Evolutionary conservation across 2,113 vertebrate genomes (phyloP).

Genomic region (Scomber scombrus): DNA sequence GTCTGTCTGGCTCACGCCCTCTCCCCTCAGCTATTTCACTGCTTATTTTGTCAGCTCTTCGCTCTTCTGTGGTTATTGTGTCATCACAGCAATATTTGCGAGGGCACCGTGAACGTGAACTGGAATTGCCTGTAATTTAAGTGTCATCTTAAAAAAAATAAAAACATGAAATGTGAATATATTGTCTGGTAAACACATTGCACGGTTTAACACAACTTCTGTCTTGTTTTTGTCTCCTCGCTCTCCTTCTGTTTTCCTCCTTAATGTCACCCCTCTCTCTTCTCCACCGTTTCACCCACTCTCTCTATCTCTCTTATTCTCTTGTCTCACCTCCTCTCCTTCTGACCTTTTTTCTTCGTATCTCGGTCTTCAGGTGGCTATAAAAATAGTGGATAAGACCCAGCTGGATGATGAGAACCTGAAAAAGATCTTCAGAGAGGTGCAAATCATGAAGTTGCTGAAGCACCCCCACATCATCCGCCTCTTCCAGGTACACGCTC

Average conservation of each 20-base stretch:
- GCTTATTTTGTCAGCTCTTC: conserved; percentile 19
- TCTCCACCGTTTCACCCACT: not conserved
- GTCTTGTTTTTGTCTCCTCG: not conserved
- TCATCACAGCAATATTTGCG: conserved; percentile 18
- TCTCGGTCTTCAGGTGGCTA: conserved; percentile 90
- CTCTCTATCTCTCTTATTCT: not conserved
- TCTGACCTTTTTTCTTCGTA: conserved; percentile 14
- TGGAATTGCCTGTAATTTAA: conserved; percentile 45
- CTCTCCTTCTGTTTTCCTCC: not conserved
- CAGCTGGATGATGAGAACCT: conserved; percentile 99
- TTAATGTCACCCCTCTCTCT: conserved; percentile 1
- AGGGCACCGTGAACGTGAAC: not conserved
- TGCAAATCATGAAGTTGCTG: conserved; percentile 99
- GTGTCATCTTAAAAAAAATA: not conserved
- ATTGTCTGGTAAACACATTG: conserved; percentile 13
- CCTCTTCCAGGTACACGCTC: conserved; percentile 91
- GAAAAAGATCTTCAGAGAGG: conserved; percentile 99
- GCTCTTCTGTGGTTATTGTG: conserved; percentile 21
- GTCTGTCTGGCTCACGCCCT: conserved; percentile 4
- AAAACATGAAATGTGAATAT: not conserved
- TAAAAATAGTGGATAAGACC: conserved; percentile 99
- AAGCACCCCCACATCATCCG: conserved; percentile 98
- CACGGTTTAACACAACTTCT: not conserved
- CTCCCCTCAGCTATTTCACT: not conserved
- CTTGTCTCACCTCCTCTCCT: conserved; percentile 7